Conservation (phyloP, 2,888 invertebrate species). For the Rhimphoctona megacephalus region DNA sequence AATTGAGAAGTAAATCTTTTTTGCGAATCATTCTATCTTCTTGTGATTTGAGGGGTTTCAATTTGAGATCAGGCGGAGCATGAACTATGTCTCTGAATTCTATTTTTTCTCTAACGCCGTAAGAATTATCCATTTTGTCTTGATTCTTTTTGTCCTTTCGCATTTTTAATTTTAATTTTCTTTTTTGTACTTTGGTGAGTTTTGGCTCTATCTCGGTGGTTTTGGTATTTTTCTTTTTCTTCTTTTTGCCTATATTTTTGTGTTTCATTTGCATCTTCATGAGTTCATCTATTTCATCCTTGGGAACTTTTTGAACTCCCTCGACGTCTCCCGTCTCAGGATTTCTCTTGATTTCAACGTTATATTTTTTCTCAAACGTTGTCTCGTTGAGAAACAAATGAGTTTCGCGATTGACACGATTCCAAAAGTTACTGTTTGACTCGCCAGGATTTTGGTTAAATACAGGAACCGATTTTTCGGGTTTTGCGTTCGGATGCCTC, state of each 20-base stretch:
- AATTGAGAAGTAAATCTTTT: slow-evolving; percentile 88
- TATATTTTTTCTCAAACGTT: slow-evolving; percentile 88
- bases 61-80: slow-evolving; percentile 89
- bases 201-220: slow-evolving; percentile 71
- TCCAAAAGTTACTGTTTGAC: slow-evolving; percentile 87
- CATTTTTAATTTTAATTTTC: slow-evolving; percentile 85
- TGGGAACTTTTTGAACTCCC: slow-evolving; percentile 85
- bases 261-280: slow-evolving; percentile 83
- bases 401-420: slow-evolving; percentile 89
- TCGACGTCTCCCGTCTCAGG: slow-evolving; percentile 85
- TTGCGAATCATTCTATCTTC: slow-evolving; percentile 87
- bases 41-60: slow-evolving; percentile 86
- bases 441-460: slow-evolving; percentile 89
- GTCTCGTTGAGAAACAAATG: slow-evolving; percentile 88
- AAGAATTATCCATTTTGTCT: slow-evolving; percentile 85
- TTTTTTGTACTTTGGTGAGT: slow-evolving; percentile 86
- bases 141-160: slow-evolving; percentile 85
- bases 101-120: slow-evolving; percentile 87
- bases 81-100: slow-evolving; percentile 91
- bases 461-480: slow-evolving; percentile 86
- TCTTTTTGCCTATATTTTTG: slow-evolving; percentile 83
- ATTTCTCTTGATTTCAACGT: slow-evolving; percentile 87
- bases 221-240: slow-evolving; percentile 73
- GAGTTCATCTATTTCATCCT: slow-evolving; percentile 86
- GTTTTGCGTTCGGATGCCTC: slow-evolving; percentile 76